phyloP scores from a whole-genome alignment of 2,113 vertebrate genomes.

The Nibea albiflora region DNA sequence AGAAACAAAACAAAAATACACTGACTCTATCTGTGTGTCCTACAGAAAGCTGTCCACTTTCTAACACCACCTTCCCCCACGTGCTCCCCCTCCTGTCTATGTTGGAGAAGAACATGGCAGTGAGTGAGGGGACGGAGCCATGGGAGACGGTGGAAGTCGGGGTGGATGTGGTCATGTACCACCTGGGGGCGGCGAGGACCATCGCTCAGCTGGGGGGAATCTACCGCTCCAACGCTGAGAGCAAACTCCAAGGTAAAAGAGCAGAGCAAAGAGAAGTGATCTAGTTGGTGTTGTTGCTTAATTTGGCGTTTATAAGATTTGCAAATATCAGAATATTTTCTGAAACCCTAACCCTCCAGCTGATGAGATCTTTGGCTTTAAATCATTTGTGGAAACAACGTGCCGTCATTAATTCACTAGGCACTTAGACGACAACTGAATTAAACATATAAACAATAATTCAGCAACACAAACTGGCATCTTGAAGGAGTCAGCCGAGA shows the following conservation, averaged over 20 bases:
- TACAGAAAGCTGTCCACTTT: conserved; percentile 88
- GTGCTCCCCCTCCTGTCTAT: conserved; percentile 91
- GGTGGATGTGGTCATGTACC: conserved; percentile 92
- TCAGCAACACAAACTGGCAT: neutral
- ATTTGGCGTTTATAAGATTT: too few relatives aligned
- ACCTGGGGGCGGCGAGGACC: conserved; percentile 90
- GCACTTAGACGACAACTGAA: neutral
- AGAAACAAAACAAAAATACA: neutral
- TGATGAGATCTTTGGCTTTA: too few relatives aligned
- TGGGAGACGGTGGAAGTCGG: conserved; percentile 89
- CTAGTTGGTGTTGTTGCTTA: neutral
- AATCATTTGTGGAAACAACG: too few relatives aligned
- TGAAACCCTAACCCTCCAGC: too few relatives aligned
- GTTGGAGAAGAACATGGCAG: conserved; percentile 87
- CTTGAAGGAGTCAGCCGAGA: neutral
- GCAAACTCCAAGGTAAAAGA: conserved; percentile 88
- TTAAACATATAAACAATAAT: neutral
- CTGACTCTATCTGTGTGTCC: neutral
- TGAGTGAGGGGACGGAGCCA: conserved; percentile 84
- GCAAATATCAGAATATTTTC: too few relatives aligned
- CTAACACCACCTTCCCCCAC: conserved; percentile 92
- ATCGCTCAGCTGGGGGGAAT: conserved; percentile 90
- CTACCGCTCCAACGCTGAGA: conserved; percentile 90
- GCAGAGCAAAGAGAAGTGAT: neutral
- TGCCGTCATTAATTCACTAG: too few relatives aligned